These are phyloP conservation scores for Rafetus swinhoei DNA, from an alignment of 2,113 vertebrate genomes.

Conservation along the genomic window DNA sequence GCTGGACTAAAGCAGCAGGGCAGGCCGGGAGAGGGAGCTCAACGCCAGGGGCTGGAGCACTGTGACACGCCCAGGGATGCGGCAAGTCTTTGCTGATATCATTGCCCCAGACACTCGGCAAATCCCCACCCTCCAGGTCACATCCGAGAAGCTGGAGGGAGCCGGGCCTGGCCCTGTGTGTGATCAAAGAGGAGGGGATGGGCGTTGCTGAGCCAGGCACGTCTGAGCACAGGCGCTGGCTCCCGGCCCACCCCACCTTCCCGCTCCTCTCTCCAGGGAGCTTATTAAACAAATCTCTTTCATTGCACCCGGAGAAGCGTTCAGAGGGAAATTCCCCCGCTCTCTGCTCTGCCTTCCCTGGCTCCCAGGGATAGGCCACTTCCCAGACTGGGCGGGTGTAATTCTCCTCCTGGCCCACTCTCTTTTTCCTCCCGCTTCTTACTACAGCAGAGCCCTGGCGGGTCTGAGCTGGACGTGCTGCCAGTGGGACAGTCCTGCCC, in stretches of 20 bases:
- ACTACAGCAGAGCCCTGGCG: not conserved
- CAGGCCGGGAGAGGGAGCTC: not conserved
- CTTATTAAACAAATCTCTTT: constrained; percentile 73
- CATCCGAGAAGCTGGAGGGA: not conserved
- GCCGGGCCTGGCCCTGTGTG: not conserved
- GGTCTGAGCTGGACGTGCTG: not conserved
- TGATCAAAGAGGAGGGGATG: constrained; percentile 45
- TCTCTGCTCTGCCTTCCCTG: constrained; percentile 31
- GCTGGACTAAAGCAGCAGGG: not conserved
- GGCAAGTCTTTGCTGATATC: not conserved
- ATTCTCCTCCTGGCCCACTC: not conserved
- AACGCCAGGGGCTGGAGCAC: not conserved
- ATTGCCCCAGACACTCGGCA: not conserved
- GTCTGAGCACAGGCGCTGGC: constrained; percentile 64
- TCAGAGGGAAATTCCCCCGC: constrained; percentile 61
- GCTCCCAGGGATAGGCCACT: not conserved
- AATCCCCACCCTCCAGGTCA: not conserved
- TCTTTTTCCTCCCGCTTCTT: not conserved
- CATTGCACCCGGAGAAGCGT: constrained; percentile 63
- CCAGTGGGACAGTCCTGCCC: not conserved
- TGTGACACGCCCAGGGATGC: too few relatives aligned
- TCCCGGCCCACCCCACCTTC: constrained; percentile 48
- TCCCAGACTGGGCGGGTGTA: not conserved
- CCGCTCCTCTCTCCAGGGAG: constrained; percentile 57
- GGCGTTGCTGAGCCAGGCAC: constrained; percentile 39